Base-by-base conservation (phyloP, 2,797 vertebrate species). In the Liasis olivaceus region DNA sequence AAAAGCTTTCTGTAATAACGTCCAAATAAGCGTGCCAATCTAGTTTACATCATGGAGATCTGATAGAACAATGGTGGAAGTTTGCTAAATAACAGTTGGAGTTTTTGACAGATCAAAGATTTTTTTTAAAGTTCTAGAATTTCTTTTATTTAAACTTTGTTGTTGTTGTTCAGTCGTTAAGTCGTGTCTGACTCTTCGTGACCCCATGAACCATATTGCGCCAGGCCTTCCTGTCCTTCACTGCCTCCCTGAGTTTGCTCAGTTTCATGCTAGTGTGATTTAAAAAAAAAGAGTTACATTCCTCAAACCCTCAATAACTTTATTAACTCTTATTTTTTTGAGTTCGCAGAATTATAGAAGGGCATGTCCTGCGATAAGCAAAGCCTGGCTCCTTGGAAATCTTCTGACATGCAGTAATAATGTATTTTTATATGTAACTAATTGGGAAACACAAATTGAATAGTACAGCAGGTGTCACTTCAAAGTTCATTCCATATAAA, bases 401-500 rank as follows among this genome's bases (percentile, higher is more conserved):
- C 66, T 54, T 88, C 26, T 81, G 64, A 69, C 77, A 88, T 90
- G 13, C 0, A 22, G 8, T 2, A 14, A 26, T 63, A 42, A 63
- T 60, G 5, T 77, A 47, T 95, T 93, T 72, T 87, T 90, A 59
- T 81, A 94, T 14, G 14, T 24, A 88, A 42, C 26, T 90, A 91
- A 93, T 54, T 93, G 58, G 54, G 66, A 91, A 89, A 62, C 0
- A 0, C 20, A 62, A 89, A 66, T 28, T 91, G 13, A 88, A 0
- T 56, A n/a, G 51, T 58, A 60, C 1, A 85, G 47, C n/a, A 94
- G 51, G 87, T 3, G 60, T 72, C 15, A 56, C 20, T 93, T 93
- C 91, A 93, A 93, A 94, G 24, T 85, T 89, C 0, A 86, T 93
- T 94, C 81, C 7, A 1, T n/a, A 86, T 69, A 84, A 93, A 92